These are phyloP conservation scores for Aspiorhynchus laticeps DNA, from an alignment of 2,113 vertebrate species.

Conservation along the genomic window DNA sequence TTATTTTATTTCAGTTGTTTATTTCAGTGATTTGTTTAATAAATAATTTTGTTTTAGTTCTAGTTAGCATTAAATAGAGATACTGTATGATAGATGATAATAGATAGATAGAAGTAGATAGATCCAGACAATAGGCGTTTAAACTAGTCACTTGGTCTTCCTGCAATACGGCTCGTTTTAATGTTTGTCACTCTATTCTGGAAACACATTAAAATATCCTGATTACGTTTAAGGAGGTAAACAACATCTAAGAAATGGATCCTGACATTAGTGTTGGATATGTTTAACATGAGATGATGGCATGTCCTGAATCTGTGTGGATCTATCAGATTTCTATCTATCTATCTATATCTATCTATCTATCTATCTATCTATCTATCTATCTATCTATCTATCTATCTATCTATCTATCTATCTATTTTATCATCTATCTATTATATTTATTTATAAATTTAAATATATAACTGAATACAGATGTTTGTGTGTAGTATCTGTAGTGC, in stretches of 20 bases:
- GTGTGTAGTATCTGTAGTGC: neutral
- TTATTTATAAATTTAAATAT: too few species aligned
- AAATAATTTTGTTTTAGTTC: too few species aligned
- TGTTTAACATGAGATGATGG: neutral
- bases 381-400: too few species aligned
- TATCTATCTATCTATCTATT: neutral
- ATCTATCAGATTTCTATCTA: neutral
- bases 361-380: too few species aligned
- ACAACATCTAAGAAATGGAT: neutral
- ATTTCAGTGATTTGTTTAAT: too few species aligned
- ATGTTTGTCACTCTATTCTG: too few species aligned
- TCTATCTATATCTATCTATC: neutral
- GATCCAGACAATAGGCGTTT: neutral
- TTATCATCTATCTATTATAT: neutral
- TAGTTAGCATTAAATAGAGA: too few species aligned
- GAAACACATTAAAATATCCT: too few species aligned
- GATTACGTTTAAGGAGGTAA: neutral
- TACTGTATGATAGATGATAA: too few species aligned
- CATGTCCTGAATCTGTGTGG: neutral
- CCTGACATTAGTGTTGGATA: neutral
- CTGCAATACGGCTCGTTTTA: conserved; percentile 9
- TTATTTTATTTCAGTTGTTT: too few species aligned
- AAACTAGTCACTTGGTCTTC: conserved; percentile 6
- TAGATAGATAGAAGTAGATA: too few species aligned
- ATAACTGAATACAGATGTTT: neutral